Base-by-base conservation (phyloP, 2,888 invertebrate species). In the Harpalus rubripes region DNA sequence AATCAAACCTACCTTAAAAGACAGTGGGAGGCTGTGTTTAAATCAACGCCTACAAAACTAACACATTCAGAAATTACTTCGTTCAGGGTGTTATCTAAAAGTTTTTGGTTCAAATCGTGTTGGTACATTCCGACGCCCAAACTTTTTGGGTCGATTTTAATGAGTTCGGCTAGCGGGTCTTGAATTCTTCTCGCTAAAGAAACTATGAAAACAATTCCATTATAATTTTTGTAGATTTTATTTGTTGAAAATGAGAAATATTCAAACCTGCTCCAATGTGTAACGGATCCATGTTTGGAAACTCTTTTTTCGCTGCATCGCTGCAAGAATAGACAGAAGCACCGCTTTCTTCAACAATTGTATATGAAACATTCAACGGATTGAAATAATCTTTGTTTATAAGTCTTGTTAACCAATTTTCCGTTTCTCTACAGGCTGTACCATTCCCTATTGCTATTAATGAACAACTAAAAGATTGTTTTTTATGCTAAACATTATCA, bases 121-220 rank as follows among this genome's bases (percentile, higher is more conserved):
- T 98, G 96, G 90, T 98, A 98, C 95, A 98, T 96, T n/a, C 98
- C 98, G 4, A 98, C 96, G 0, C 98, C 98, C 86, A 98, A 92
- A 91, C 98, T 96, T 88, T 96, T 95, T 0, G 98, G 98, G 86
- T 98, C 98, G 10, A 98, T 95, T 92, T 98, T 98, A 0, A 98
- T 97, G 85, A 97, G 93, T 91, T 98, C 98, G 61, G 96, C 95
- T 85, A 98, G 91, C 0, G 98, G 98, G 91, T 98, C 98, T 89
- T 98, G 95, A 0, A 98, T 92, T 88, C 98, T 93, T 88, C 98
- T 93, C 0, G 98, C 98, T 86, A 98, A 95, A 0, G 96, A 96
- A 76, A 96, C 93, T 88, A 92, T 91, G 22, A 39, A 56, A 44
- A 63, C 65, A 79, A n/a, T 44, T 0, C 41, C 18, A 41, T 32